phyloP scores from a whole-genome alignment of 2,797 vertebrate genomes.

The Gallirallus australis region DNA sequence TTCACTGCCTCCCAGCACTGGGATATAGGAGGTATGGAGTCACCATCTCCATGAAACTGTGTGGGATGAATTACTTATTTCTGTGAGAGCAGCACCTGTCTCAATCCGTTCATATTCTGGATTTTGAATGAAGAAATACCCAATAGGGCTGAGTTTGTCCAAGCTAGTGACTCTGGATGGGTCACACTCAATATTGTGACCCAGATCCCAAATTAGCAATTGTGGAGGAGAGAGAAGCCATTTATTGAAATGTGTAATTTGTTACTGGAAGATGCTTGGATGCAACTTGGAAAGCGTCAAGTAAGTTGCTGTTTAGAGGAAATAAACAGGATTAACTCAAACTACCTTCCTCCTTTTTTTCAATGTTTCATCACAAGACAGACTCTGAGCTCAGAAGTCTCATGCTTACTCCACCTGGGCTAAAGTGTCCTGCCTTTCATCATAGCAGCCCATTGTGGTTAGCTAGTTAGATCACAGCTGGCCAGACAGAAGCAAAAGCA shows the following conservation, averaged over 20 bases:
- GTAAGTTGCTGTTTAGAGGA: background rate
- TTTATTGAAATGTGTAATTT: background rate
- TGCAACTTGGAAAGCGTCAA: background rate
- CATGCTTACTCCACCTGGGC: background rate
- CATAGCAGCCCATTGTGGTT: fast-evolving
- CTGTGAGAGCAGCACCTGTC: background rate
- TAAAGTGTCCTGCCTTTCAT: background rate
- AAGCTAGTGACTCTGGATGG: background rate
- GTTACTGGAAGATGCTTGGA: background rate
- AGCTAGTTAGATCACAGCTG: background rate
- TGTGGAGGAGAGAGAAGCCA: background rate
- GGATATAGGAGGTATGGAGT: background rate
- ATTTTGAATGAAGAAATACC: background rate
- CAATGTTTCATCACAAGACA: fast-evolving
- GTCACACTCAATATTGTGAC: background rate
- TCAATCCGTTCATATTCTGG: background rate
- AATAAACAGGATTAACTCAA: background rate
- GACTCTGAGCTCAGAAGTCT: background rate
- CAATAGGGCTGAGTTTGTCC: background rate
- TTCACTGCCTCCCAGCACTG: background rate
- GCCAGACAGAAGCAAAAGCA: background rate
- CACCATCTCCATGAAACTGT: background rate
- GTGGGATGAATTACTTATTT: background rate
- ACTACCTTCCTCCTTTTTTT: background rate
- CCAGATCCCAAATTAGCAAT: background rate